These are phyloP conservation scores for Trogon melanurus DNA, from an alignment of 2,113 vertebrate genomes.

Conservation along the genomic window DNA sequence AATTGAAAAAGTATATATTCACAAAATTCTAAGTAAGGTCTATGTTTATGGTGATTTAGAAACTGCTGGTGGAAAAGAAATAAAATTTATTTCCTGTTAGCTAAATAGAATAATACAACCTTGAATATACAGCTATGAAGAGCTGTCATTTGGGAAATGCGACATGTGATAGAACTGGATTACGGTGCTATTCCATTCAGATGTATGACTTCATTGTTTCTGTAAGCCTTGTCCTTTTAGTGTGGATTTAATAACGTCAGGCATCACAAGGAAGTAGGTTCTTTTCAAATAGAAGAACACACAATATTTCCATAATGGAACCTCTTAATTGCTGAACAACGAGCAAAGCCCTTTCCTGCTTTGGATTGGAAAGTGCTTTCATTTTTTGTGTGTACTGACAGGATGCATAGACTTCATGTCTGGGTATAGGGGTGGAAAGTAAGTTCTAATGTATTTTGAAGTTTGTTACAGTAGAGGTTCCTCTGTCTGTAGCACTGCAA, in stretches of 20 bases:
- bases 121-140: neutral
- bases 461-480: neutral
- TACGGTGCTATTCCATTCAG: neutral
- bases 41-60: constrained; percentile 14
- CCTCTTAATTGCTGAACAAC: constrained; percentile 1
- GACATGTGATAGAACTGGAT: neutral
- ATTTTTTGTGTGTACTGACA: constrained; percentile 13
- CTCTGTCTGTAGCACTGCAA: neutral
- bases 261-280: neutral
- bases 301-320: neutral
- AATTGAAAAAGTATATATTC: neutral
- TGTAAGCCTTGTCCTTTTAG: neutral
- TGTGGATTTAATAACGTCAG: neutral
- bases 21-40: neutral
- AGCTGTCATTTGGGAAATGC: constrained; percentile 32
- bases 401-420: constrained; percentile 24
- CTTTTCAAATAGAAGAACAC: neutral
- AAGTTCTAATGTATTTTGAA: neutral
- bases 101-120: constrained; percentile 20
- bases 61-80: neutral
- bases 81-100: constrained; percentile 22
- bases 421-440: neutral
- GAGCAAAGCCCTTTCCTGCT: neutral
- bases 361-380: neutral
- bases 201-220: neutral